Evolutionary conservation across 2,888 invertebrate genomes (phyloP).

Genomic region (Amphipyra tragopoginis): DNA sequence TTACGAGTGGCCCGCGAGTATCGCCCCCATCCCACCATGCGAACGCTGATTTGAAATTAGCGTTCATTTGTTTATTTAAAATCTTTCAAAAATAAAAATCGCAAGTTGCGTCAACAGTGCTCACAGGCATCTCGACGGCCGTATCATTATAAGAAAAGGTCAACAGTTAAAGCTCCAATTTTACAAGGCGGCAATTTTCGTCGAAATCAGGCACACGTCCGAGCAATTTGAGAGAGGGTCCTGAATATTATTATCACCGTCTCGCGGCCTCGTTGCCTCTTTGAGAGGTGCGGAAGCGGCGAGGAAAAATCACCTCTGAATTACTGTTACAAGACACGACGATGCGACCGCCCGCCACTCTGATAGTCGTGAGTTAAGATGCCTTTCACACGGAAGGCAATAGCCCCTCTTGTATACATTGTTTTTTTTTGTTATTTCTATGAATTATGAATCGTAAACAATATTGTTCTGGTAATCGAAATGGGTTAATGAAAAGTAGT

Average conservation of each 20-base stretch:
- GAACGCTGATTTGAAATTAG: conserved; percentile 70
- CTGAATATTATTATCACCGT: conserved; percentile 76
- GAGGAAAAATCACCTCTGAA: conserved; percentile 71
- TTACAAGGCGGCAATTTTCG: conserved; percentile 72
- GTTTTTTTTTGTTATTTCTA: neutral
- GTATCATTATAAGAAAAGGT: conserved; percentile 72
- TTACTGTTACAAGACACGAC: conserved; percentile 65
- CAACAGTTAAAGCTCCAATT: conserved; percentile 73
- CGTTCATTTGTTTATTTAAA: conserved; percentile 57
- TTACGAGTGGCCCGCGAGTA: conserved; percentile 79
- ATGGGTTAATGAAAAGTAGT: no score
- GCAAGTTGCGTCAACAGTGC: conserved; percentile 53
- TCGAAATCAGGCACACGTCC: conserved; percentile 76
- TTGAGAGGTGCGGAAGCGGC: conserved; percentile 70
- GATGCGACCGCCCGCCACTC: conserved; percentile 47
- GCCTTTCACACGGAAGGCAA: conserved; percentile 46
- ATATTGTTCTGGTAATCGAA: no score
- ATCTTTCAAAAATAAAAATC: conserved; percentile 34
- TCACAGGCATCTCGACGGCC: conserved; percentile 57
- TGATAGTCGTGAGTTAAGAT: conserved; percentile 42
- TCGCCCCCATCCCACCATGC: conserved; percentile 72
- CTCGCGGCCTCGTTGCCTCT: conserved; percentile 67
- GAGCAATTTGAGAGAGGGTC: conserved; percentile 77
- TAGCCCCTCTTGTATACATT: conserved; percentile 5
- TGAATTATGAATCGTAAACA: no score